These are phyloP conservation scores for Hydractinia symbiolongicarpus DNA, from an alignment of 30 jellyfish, hydroid and myxozoan genomes.

Conservation along the genomic window DNA sequence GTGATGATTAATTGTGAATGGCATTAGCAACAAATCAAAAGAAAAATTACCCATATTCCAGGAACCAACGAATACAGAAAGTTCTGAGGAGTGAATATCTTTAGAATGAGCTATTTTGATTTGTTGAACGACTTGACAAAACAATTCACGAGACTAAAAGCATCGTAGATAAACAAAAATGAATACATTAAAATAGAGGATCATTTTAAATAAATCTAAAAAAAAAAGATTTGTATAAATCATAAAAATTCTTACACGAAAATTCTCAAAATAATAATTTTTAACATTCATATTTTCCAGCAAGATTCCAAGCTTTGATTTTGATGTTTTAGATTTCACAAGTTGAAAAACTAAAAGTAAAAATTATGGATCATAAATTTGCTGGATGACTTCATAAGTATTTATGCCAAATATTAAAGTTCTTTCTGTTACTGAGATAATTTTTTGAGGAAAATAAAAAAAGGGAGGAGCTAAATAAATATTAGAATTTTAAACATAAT, in stretches of 20 bases:
- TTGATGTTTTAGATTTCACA: slow-evolving; percentile 52
- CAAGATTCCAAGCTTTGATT: slow-evolving; percentile 49
- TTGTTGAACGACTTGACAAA: slow-evolving; percentile 59
- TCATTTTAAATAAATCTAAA: background rate
- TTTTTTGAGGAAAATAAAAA: too few relatives aligned
- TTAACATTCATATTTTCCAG: slow-evolving; percentile 33
- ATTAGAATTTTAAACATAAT: too few relatives aligned
- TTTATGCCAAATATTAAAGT: too few relatives aligned
- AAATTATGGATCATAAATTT: background rate
- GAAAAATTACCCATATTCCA: slow-evolving; percentile 82
- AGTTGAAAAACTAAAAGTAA: slow-evolving; percentile 53
- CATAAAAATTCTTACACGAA: slow-evolving; percentile 32
- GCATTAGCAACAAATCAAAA: background rate
- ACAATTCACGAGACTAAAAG: slow-evolving; percentile 66
- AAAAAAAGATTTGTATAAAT: background rate
- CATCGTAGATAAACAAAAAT: too few relatives aligned
- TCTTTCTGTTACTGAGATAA: too few relatives aligned
- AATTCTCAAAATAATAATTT: slow-evolving; percentile 49
- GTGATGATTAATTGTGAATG: too few relatives aligned
- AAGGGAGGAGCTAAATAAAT: too few relatives aligned
- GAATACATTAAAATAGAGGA: background rate
- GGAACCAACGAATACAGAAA: slow-evolving; percentile 64
- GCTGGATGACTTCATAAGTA: too few relatives aligned
- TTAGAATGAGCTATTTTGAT: slow-evolving; percentile 48
- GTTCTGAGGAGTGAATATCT: slow-evolving; percentile 27